phyloP scores from a whole-genome alignment of 2,888 invertebrate species.

The Hirtodrosophila duncani region DNA sequence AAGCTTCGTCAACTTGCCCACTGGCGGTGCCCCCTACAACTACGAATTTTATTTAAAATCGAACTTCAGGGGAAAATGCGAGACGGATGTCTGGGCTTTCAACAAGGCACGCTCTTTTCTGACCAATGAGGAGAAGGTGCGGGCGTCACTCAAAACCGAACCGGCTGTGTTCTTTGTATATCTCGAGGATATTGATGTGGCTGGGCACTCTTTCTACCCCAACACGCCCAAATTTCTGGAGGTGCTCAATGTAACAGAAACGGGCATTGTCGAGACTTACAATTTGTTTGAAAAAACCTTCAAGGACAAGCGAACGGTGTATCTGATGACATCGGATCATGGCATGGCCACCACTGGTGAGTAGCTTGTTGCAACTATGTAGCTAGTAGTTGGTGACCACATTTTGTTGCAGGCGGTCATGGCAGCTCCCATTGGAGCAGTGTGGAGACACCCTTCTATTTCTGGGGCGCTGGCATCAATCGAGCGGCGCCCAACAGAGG shows the following conservation, averaged over 20 bases:
- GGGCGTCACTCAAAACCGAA: slow-evolving; percentile 67
- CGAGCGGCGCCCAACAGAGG: slow-evolving; percentile 12
- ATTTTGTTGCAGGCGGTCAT: slow-evolving; percentile 84
- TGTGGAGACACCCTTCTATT: slow-evolving; percentile 92
- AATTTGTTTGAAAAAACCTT: slow-evolving; percentile 85
- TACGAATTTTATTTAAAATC: slow-evolving; percentile 82
- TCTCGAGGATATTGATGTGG: slow-evolving; percentile 93
- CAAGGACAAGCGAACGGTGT: slow-evolving; percentile 88
- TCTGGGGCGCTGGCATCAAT: slow-evolving; percentile 94
- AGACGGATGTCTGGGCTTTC: slow-evolving; percentile 94
- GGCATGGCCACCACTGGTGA: slow-evolving; percentile 98
- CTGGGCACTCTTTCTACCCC: slow-evolving; percentile 95
- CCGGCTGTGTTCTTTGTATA: slow-evolving; percentile 91
- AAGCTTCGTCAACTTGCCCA: slow-evolving; percentile 87
- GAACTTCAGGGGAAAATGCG: slow-evolving; percentile 84
- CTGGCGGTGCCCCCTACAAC: slow-evolving; percentile 47
- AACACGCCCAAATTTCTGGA: slow-evolving; percentile 86
- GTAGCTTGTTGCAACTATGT: background rate
- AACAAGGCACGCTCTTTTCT: slow-evolving; percentile 84
- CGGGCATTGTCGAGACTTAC: slow-evolving; percentile 84
- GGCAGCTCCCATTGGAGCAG: slow-evolving; percentile 94
- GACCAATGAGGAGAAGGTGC: slow-evolving; percentile 71
- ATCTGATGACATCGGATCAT: slow-evolving; percentile 96
- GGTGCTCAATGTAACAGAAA: slow-evolving; percentile 88
- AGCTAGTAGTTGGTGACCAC: background rate